These are phyloP conservation scores for Artibeus lituratus DNA, from an alignment of 2,797 vertebrate species.

Conservation along the genomic window DNA sequence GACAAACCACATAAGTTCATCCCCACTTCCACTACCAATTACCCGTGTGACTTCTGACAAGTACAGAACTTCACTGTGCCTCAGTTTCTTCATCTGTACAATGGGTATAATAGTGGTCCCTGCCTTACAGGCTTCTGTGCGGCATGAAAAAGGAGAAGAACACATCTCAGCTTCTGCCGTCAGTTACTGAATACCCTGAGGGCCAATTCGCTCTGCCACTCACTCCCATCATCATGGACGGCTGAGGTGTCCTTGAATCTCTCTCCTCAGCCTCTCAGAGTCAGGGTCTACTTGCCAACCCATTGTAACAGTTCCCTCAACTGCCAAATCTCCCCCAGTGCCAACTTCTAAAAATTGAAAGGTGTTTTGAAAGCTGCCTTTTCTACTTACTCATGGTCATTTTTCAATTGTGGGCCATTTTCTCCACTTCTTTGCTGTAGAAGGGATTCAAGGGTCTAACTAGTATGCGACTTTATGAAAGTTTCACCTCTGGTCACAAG, in stretches of 20 bases:
- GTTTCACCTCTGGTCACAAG: background rate
- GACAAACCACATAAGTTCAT: background rate
- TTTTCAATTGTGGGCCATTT: background rate
- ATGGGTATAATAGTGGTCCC: background rate
- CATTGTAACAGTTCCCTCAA: background rate
- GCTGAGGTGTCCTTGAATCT: background rate
- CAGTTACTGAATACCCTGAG: background rate
- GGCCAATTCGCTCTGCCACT: background rate
- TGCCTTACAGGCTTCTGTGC: background rate
- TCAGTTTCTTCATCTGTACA: background rate
- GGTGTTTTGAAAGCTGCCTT: background rate
- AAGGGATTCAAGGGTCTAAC: background rate
- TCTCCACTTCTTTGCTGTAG: background rate
- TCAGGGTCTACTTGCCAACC: background rate
- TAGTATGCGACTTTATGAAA: background rate
- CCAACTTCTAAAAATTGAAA: background rate
- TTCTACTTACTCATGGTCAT: background rate
- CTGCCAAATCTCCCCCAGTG: background rate
- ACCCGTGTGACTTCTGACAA: background rate
- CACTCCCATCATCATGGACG: fast-evolving
- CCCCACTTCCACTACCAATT: background rate
- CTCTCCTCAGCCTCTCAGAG: background rate
- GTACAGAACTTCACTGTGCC: background rate
- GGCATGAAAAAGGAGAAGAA: background rate
- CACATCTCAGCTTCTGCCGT: background rate